These are phyloP conservation scores for Ctenosaura bakeri DNA, from an alignment of 2,797 vertebrate species.

Conservation along the genomic window DNA sequence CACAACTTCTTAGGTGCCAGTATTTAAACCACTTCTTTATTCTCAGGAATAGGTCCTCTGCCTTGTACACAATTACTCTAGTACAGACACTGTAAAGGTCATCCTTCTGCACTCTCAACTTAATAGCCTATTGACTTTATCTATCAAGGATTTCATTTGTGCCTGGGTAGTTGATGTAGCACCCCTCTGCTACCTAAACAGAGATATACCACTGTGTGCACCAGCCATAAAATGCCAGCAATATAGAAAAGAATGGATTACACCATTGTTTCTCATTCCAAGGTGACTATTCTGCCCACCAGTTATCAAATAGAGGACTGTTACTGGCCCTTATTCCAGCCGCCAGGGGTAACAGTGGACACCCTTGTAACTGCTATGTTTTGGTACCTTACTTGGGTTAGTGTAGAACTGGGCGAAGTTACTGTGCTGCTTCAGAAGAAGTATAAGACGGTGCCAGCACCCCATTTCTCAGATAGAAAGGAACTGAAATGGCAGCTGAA, in stretches of 20 bases:
- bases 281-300: conserved; percentile 36
- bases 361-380: background rate
- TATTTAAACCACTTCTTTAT: background rate
- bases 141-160: background rate
- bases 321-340: background rate
- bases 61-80: background rate
- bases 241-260: background rate
- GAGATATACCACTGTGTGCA: background rate
- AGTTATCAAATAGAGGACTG: background rate
- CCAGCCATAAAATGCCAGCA: background rate
- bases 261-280: conserved; percentile 39
- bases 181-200: background rate
- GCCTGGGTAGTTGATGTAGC: background rate
- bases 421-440: no score
- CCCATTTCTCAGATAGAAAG: no score
- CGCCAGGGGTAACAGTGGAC: background rate
- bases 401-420: no score
- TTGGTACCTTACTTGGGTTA: no score
- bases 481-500: no score
- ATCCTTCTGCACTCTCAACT: background rate
- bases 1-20: background rate
- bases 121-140: background rate
- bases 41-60: background rate
- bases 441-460: no score
- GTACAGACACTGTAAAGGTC: background rate